Percentiles rank a stretch among this genome's conserved stretches.
phyloP scores from a whole-genome alignment of 2,113 vertebrate genomes.

The Leucosticte australis region DNA sequence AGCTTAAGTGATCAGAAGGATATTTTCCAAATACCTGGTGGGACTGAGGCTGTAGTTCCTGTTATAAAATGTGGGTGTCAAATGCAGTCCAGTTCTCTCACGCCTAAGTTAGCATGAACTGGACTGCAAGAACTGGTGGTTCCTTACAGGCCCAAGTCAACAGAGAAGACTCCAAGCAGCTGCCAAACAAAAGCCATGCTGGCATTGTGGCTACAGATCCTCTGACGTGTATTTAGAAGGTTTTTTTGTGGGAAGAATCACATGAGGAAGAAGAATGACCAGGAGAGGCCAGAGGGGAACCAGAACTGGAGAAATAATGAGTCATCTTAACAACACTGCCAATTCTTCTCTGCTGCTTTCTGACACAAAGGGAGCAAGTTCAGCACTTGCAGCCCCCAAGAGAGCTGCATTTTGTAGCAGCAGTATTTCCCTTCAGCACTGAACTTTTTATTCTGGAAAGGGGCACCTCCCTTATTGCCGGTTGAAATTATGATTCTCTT shows the following conservation, averaged over 20 bases:
- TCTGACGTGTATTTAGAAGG: neutral
- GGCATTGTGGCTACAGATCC: neutral
- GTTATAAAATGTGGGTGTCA: neutral
- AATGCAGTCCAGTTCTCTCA: neutral
- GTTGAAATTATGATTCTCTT: neutral
- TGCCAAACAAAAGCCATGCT: neutral
- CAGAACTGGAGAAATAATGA: neutral
- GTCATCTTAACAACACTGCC: neutral
- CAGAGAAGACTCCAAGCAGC: neutral
- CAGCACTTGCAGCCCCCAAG: rapidly evolving
- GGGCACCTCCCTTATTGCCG: neutral
- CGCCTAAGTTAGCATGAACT: neutral
- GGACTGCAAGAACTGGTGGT: neutral
- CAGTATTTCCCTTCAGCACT: neutral
- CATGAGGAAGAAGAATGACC: neutral
- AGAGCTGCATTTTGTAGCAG: neutral
- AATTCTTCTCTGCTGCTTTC: neutral
- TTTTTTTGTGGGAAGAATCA: neutral
- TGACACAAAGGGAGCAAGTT: neutral
- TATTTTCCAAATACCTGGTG: neutral
- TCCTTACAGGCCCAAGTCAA: neutral
- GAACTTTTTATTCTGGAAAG: neutral
- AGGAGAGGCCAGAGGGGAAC: neutral
- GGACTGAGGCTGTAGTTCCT: neutral
- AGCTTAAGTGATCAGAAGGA: neutral